Conservation (phyloP, 2,113 vertebrate genomes). For the Calyptomena viridis region DNA sequence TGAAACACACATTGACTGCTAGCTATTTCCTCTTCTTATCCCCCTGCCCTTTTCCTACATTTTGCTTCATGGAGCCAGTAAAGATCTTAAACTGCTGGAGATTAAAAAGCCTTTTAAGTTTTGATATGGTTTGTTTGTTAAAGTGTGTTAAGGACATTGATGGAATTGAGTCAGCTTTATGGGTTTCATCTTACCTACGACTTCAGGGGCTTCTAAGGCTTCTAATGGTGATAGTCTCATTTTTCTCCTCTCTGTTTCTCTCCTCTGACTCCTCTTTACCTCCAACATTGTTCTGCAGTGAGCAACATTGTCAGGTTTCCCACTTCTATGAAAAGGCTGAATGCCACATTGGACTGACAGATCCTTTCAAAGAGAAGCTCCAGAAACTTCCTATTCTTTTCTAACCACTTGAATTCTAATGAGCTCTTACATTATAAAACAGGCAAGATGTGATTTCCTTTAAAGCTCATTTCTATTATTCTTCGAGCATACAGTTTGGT, state of each 20-base stretch:
- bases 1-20: background rate
- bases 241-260: background rate
- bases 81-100: background rate
- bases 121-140: background rate
- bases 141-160: background rate
- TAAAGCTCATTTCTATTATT: background rate
- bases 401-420: background rate
- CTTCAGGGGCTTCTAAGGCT: background rate
- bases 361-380: background rate
- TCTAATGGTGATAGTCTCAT: background rate
- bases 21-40: background rate
- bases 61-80: background rate
- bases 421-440: background rate
- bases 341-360: constrained; percentile 25
- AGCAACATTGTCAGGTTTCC: background rate
- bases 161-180: background rate
- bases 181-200: background rate
- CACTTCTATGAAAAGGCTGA: background rate
- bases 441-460: background rate
- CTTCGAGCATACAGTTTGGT: background rate
- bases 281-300: background rate
- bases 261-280: background rate
- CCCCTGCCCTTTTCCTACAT: background rate
- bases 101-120: background rate
- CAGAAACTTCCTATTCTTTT: background rate